These are phyloP conservation scores for Apoda limacodes DNA, from an alignment of 2,888 invertebrate genomes.

Conservation along the genomic window DNA sequence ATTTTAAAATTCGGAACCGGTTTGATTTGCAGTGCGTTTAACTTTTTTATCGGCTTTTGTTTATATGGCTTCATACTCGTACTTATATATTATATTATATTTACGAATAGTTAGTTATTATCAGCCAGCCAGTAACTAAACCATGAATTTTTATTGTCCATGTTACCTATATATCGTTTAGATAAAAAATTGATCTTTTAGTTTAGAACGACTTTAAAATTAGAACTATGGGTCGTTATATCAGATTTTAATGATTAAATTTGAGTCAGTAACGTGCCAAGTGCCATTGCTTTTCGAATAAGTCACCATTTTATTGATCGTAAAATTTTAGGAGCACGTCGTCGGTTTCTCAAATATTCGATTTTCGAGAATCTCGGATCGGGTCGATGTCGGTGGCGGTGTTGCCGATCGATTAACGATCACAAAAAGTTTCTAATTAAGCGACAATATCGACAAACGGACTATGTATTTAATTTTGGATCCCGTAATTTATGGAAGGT, in stretches of 20 bases:
- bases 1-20: conserved; percentile 38
- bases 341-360: conserved; percentile 37
- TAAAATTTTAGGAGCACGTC: conserved; percentile 58
- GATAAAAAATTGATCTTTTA: conserved; percentile 40
- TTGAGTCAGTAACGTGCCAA: conserved; percentile 33
- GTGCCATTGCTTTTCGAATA: conserved; percentile 33
- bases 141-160: no score
- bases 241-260: conserved; percentile 55
- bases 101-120: no score
- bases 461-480: no score
- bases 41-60: conserved; percentile 19
- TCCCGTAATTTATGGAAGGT: no score
- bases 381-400: conserved; percentile 4
- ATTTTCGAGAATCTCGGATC: conserved; percentile 30
- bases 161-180: no score
- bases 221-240: conserved; percentile 62
- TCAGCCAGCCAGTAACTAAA: no score
- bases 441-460: not conserved
- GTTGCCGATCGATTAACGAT: conserved; percentile 1
- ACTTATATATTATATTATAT: no score
- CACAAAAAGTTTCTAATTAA: conserved; percentile 1
- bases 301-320: conserved; percentile 61
- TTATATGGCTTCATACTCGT: no score
- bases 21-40: conserved; percentile 38
- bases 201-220: conserved; percentile 58